Evolutionary conservation across 2,113 vertebrate species (phyloP), one percentile per base, ranked within the genome.

Genomic region (Sander lucioperca): DNA sequence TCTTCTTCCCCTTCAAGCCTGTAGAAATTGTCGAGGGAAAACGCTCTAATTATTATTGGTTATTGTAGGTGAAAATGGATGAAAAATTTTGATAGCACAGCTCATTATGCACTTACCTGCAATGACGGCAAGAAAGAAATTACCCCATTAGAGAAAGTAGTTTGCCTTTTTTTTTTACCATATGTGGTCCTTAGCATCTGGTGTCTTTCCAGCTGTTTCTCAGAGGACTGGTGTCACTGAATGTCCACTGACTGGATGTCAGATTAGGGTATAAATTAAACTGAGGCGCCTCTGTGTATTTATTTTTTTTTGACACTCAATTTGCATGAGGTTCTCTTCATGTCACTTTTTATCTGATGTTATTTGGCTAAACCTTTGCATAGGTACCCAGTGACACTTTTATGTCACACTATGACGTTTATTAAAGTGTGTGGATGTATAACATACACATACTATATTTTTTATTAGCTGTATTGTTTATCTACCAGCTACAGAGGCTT

Each of bases 351-450:
- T 84, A 85, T 89, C 62, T 0, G 10, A 47, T 47, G n/a, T 62
- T 57, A 69, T 78, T 64, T 68, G 74, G 36, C 79, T 89, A 23
- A 61, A 74, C 65, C 2, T 77, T 93, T 92, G 77, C 87, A 86
- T 91, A 23, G 48, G 18, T 48, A 45, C 23, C 27, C 19, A 19
- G 67, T 65, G 67, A 71, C 23, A n/a, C 27, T 9, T 86, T 84
- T 27, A 81, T 59, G 18, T n/a, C 50, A 19, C 43, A 23, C 8
- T 51, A 1, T 74, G 82, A 59, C 19, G 1, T 74, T 63, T 39
- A 36, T 47, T 61, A 14, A 61, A 48, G 36, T 30, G 9, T 50
- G 27, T 51, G 23, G 25, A 47, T 69, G 54, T 61, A 33, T 33
- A 36, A 57, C 47, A 39, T 10, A 39, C 8, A 39, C 39, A 39